Base-by-base conservation (phyloP, 2,888 invertebrate genomes). In the Axea sp. region DNA sequence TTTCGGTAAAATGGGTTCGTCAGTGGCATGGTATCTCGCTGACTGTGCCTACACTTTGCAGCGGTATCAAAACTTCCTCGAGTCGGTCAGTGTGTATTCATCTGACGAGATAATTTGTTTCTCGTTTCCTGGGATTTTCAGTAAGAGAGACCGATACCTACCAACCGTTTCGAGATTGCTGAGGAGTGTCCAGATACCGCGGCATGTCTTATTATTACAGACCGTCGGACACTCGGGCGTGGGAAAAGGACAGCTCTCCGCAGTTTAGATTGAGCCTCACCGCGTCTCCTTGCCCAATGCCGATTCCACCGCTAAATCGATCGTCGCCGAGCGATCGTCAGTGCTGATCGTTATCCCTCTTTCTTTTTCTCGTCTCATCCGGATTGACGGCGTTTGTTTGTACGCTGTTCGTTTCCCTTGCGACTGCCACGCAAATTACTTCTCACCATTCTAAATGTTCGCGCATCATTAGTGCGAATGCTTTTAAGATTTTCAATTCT, bases 101-200 rank as follows among this genome's bases (percentile, higher is more conserved):
- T 79, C 83, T 86, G 86, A 86, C 83, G 85, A 86, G 85, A 86
- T 86, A 86, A 87, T 87, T 87, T 86, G 85, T 86, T 85, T 83
- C 84, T 85, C 81, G 84, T 86, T 86, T 86, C 84, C 81, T 82
- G 84, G 84, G 84, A 85, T 86, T 85, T 83, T 79, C 76, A 67
- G 68, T 11, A 43, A 65, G 41, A 37, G 43, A 57, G 62, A 72
- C 64, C 51, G 57, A 75, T 71, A 68, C 62, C 65, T 55, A 53
- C 65, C 60, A 37, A 53, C 41, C 53, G 69, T 74, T 68, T 72
- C 74, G 68, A 75, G 74, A 72, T 49, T 75, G 55, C 64, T 43
- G 41, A 75, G 75, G 71, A 76, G 76, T 73, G 67, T 53, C 69
- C 45, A 62, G 64, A 73, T 78, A 77, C 60, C 31, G 77, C 74